These are phyloP conservation scores for Synergus japonicus DNA, from an alignment of 2,888 invertebrate genomes.

Conservation along the genomic window DNA sequence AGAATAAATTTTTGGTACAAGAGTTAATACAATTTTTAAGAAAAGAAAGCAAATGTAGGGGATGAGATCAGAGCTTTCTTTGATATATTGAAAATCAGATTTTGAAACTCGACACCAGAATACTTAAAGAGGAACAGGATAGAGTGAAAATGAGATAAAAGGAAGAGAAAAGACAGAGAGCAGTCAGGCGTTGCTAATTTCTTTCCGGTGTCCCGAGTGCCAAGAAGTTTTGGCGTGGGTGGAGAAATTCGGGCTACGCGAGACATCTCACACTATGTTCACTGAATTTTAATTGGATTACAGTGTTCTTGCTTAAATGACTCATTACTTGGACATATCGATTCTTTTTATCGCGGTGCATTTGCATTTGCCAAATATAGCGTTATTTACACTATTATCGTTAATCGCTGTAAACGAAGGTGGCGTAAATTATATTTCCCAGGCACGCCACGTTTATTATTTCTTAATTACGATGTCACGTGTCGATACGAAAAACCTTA, in stretches of 20 bases:
- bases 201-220: slow-evolving; percentile 8
- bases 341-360: background rate
- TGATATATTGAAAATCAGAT: background rate
- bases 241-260: slow-evolving; percentile 6
- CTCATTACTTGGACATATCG: background rate
- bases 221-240: slow-evolving; percentile 12
- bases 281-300: slow-evolving; percentile 23
- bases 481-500: slow-evolving; percentile 20
- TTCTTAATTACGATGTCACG: slow-evolving; percentile 24
- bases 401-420: background rate
- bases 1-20: background rate
- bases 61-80: too few species aligned
- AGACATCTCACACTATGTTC: background rate
- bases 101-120: background rate
- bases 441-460: background rate
- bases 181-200: slow-evolving; percentile 24
- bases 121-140: background rate
- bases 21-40: background rate
- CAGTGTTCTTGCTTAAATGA: background rate
- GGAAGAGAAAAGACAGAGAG: background rate
- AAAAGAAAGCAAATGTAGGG: background rate
- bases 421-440: background rate
- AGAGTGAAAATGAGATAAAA: background rate
- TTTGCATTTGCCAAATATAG: background rate
- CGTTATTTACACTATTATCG: background rate